A percentile compares a stretch with the other conserved stretches of the same genome.
Conservation (phyloP, 2,113 vertebrate species). For the Paracyprichromis sp. region DNA sequence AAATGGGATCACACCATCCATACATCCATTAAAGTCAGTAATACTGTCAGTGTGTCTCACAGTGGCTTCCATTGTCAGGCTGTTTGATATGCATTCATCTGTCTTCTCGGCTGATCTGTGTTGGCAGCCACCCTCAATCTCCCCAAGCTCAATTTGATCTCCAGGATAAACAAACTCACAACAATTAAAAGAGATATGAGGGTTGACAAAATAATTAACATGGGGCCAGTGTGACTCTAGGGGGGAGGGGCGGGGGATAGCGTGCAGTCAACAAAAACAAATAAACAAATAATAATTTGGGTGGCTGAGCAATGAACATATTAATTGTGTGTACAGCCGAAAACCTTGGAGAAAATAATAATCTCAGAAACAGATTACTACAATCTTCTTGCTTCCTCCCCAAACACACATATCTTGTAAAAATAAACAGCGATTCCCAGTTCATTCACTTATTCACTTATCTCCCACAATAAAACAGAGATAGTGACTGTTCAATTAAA, state of each 20-base stretch:
- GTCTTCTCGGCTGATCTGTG: constrained; percentile 38
- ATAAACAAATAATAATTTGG: constrained; percentile 59
- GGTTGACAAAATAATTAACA: constrained; percentile 70
- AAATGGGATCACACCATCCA: background rate
- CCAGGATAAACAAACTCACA: constrained; percentile 59
- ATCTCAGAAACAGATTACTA: background rate
- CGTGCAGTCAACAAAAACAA: constrained; percentile 38
- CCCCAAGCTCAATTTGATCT: constrained; percentile 55
- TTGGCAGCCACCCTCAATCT: constrained; percentile 50
- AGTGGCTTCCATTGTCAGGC: background rate
- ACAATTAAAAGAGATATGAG: constrained; percentile 68
- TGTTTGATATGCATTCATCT: constrained; percentile 49
- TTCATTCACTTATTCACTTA: background rate
- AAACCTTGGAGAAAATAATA: constrained; percentile 16
- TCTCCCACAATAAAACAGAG: background rate
- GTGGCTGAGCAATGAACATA: constrained; percentile 42
- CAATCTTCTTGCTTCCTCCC: background rate
- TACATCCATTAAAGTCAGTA: constrained; percentile 15
- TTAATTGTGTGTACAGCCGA: constrained; percentile 20
- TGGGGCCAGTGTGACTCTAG: constrained; percentile 45
- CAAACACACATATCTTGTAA: background rate
- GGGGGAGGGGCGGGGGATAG: background rate
- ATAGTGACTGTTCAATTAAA: background rate
- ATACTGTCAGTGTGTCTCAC: background rate
- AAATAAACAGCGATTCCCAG: background rate